Evolutionary conservation across 53 echinoderm and acorn worm genomes (phyloP).

Genomic region (Echinometra lucunter): DNA sequence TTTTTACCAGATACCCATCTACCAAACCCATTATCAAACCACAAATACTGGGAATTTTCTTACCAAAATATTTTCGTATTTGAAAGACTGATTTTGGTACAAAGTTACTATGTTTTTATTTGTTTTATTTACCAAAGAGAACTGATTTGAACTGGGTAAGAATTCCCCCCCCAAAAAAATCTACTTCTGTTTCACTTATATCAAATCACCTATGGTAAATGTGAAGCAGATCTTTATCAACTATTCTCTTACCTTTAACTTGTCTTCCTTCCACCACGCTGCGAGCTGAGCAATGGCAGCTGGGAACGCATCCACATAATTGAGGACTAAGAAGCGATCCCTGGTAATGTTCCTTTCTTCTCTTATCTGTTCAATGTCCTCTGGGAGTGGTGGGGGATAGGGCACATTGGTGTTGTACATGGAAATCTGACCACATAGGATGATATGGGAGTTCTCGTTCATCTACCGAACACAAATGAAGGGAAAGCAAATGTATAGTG

Average conservation of each 20-base stretch:
- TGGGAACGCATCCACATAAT: conserved; percentile 88
- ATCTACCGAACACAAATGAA: conserved; percentile 76
- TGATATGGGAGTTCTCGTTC: conserved; percentile 87
- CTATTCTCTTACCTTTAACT: conserved; percentile 72
- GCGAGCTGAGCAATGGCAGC: conserved; percentile 75
- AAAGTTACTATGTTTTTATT: too few relatives aligned
- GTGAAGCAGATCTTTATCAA: neutral
- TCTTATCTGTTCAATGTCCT: conserved; percentile 74
- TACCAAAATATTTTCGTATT: too few relatives aligned
- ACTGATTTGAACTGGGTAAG: too few relatives aligned
- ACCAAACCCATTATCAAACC: too few relatives aligned
- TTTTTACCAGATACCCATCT: too few relatives aligned
- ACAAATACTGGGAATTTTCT: too few relatives aligned
- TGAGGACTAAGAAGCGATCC: conserved; percentile 94
- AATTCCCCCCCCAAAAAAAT: too few relatives aligned
- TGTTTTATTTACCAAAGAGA: too few relatives aligned
- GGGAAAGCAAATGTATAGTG: neutral
- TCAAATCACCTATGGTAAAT: neutral
- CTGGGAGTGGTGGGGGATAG: conserved; percentile 94
- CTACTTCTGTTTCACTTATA: too few relatives aligned
- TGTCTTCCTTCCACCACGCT: conserved; percentile 82
- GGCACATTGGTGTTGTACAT: conserved; percentile 89
- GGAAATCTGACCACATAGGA: conserved; percentile 95
- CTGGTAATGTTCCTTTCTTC: conserved; percentile 81
- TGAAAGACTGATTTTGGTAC: too few relatives aligned